Evolutionary conservation across 2,888 invertebrate species (phyloP).

Genomic region (Harmothoe impar): DNA sequence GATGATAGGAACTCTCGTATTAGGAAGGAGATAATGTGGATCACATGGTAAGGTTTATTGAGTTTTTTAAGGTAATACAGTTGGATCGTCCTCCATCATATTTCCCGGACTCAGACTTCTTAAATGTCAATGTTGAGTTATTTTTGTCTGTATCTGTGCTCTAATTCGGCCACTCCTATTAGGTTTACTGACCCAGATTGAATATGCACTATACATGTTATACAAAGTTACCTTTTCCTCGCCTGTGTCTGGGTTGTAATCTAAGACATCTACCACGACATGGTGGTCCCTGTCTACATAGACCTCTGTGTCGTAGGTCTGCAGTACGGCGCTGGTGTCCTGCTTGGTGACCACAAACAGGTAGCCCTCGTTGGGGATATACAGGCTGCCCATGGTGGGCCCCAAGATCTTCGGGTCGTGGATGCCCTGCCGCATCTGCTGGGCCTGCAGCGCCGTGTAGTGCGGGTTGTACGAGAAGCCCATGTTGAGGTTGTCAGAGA

Average conservation of each 20-base stretch:
- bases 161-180: too few species aligned
- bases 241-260: constrained; percentile 80
- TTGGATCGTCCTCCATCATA: too few species aligned
- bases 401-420: constrained; percentile 49
- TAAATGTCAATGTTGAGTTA: too few species aligned
- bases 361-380: constrained; percentile 55
- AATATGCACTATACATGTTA: too few species aligned
- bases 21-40: too few species aligned
- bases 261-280: constrained; percentile 79
- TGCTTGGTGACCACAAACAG: constrained; percentile 61
- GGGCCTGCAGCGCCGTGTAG: constrained; percentile 85
- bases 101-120: too few species aligned
- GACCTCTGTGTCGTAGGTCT: constrained; percentile 66
- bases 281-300: constrained; percentile 67
- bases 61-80: too few species aligned
- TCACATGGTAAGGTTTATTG: too few species aligned
- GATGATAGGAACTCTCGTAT: too few species aligned
- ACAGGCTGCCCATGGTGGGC: background rate
- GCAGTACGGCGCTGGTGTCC: background rate
- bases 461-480: constrained; percentile 97
- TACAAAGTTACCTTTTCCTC: constrained; percentile 77
- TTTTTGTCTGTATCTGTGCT: too few species aligned
- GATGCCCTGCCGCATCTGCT: constrained; percentile 76
- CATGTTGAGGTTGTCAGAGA: constrained; percentile 92
- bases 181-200: too few species aligned